Conservation (phyloP, 2,113 vertebrate species). For the Suricata suricatta region DNA sequence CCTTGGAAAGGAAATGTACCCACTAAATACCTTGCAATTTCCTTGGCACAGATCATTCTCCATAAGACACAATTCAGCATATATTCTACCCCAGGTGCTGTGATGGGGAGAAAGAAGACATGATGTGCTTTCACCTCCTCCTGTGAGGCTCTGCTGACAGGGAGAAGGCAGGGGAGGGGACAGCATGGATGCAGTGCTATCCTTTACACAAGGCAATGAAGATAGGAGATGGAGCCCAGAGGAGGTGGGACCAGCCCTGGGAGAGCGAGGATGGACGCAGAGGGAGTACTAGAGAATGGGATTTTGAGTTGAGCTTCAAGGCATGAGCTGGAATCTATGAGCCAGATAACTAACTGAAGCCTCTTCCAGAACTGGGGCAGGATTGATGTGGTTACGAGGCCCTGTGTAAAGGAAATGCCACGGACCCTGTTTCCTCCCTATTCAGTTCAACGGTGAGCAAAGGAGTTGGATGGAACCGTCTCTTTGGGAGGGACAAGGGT, state of each 20-base stretch:
- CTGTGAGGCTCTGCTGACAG: not conserved
- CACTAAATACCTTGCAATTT: not conserved
- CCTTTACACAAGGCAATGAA: not conserved
- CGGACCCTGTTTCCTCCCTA: not conserved
- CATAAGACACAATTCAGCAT: not conserved
- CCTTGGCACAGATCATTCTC: not conserved
- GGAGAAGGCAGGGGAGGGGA: too few relatives aligned
- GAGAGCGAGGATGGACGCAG: rapidly evolving
- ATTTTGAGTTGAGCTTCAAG: not conserved
- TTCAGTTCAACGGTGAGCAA: not conserved
- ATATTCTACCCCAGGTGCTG: rapidly evolving
- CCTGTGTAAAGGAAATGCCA: not conserved
- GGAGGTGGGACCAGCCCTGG: not conserved
- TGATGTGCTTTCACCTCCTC: not conserved
- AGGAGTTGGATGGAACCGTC: not conserved
- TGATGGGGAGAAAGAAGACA: not conserved
- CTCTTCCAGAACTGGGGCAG: not conserved
- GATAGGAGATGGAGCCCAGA: too few relatives aligned
- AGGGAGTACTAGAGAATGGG: not conserved
- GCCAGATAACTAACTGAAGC: too few relatives aligned
- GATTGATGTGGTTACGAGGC: not conserved
- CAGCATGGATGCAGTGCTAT: rapidly evolving
- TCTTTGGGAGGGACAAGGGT: not conserved
- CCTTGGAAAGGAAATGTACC: not conserved
- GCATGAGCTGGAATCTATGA: not conserved